phyloP scores from a whole-genome alignment of 1,140 invertebrate species.

The Dolichoris vasculosae region DNA sequence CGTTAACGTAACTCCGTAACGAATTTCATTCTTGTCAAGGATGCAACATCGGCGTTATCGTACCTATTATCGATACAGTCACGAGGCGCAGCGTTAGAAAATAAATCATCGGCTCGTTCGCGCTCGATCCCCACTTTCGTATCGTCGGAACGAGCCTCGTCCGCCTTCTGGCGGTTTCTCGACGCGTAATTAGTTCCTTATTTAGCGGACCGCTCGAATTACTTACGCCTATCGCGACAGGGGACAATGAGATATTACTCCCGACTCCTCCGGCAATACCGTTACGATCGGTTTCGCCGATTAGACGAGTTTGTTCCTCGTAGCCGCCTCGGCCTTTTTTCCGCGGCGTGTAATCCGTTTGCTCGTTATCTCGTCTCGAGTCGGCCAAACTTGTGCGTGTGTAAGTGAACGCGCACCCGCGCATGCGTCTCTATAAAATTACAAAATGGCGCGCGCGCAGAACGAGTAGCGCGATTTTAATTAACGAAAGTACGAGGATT shows the following conservation, averaged over 20 bases:
- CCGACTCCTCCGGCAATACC: neutral
- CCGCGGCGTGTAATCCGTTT: neutral
- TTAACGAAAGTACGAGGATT: neutral
- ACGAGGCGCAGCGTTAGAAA: neutral
- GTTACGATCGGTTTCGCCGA: slow-evolving; percentile 39
- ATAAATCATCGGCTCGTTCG: slow-evolving; percentile 31
- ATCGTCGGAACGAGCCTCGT: no score
- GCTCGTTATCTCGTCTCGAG: neutral
- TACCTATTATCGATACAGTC: neutral
- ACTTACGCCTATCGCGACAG: neutral
- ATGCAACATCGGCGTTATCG: neutral
- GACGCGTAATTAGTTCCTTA: slow-evolving; percentile 43
- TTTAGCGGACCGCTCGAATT: slow-evolving; percentile 33
- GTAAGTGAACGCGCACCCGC: neutral
- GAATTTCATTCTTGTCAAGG: slow-evolving; percentile 4
- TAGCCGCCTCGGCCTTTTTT: neutral
- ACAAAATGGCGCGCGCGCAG: neutral
- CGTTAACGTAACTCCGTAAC: neutral
- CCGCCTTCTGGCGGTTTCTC: neutral
- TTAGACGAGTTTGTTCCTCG: slow-evolving; percentile 23
- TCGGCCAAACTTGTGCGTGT: no score
- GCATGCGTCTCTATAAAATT: slow-evolving; percentile 14
- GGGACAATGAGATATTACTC: slow-evolving; percentile 43
- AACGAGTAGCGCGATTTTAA: neutral
- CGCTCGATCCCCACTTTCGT: neutral